Evolutionary conservation across 35 echinoderm and acorn worm genomes (phyloP).

Genomic region (Lytechinus variegatus): DNA sequence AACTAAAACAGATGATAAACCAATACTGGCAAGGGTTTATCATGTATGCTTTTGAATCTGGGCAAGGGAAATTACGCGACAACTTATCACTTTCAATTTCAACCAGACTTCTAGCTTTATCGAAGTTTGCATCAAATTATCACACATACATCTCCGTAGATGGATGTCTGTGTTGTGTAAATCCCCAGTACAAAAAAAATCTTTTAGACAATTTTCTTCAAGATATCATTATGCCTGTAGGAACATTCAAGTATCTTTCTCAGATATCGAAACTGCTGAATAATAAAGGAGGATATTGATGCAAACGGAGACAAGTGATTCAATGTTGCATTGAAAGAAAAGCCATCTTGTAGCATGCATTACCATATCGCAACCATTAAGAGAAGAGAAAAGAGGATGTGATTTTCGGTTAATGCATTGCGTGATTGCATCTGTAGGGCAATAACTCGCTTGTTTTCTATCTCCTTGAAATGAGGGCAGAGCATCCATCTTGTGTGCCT

Average conservation of each 20-base stretch:
- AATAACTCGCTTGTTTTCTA: conserved; percentile 7
- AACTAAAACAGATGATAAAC: conserved; percentile 4
- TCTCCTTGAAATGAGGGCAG: neutral
- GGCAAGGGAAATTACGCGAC: neutral
- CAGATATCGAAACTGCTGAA: neutral
- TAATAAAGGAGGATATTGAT: neutral
- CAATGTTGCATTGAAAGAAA: neutral
- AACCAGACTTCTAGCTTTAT: neutral
- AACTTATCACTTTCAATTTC: neutral
- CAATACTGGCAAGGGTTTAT: neutral
- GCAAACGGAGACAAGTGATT: neutral
- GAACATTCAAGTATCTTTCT: neutral
- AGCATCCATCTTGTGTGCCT: conserved; percentile 28
- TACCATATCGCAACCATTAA: neutral
- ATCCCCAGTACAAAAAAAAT: neutral
- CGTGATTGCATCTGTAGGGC: neutral
- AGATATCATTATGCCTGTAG: neutral
- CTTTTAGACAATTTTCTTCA: neutral
- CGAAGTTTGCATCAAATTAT: neutral
- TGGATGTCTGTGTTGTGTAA: neutral
- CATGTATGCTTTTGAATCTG: neutral
- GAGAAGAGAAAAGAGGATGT: neutral
- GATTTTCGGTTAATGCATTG: neutral
- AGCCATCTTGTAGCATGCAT: neutral
- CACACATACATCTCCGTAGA: neutral